Evolutionary conservation across 2,113 vertebrate genomes (phyloP).

Genomic region (Phycodurus eques): DNA sequence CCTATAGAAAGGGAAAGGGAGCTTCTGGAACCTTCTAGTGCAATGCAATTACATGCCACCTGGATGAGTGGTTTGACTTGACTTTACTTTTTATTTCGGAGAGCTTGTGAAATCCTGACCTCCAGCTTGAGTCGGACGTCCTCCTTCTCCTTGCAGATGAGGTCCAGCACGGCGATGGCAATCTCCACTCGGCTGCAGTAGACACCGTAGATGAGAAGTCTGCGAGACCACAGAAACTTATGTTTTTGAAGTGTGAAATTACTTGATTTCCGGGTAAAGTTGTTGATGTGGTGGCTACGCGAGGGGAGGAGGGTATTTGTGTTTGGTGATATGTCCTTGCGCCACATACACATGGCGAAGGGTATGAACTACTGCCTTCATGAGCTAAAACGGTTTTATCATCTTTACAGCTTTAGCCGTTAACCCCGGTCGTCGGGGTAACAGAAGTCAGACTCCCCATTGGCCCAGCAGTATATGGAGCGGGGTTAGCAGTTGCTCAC

Average conservation of each 20-base stretch:
- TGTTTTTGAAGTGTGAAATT: too few species aligned
- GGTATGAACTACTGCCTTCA: too few species aligned
- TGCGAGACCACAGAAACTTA: constrained; percentile 34
- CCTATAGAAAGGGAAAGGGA: not conserved
- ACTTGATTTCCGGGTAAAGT: too few species aligned
- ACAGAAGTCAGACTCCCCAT: not conserved
- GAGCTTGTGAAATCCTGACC: constrained; percentile 60
- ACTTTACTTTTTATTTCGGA: not conserved
- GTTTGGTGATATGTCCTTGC: too few species aligned
- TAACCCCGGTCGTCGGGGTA: not conserved
- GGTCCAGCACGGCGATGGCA: constrained; percentile 84
- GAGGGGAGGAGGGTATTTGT: too few species aligned
- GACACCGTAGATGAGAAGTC: constrained; percentile 88
- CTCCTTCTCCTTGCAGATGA: constrained; percentile 89
- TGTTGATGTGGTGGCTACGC: too few species aligned
- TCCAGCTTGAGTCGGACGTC: constrained; percentile 88
- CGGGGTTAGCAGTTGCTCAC: too few species aligned
- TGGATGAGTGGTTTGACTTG: not conserved
- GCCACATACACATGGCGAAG: too few species aligned
- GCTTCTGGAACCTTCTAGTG: not conserved
- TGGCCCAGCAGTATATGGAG: too few species aligned
- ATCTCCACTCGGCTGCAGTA: constrained; percentile 91
- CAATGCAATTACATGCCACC: not conserved
- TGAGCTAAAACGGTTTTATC: too few species aligned
- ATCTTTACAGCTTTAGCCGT: not conserved